Evolutionary conservation across 2,888 invertebrate genomes (phyloP).

Genomic region (Saturnia pavonia): DNA sequence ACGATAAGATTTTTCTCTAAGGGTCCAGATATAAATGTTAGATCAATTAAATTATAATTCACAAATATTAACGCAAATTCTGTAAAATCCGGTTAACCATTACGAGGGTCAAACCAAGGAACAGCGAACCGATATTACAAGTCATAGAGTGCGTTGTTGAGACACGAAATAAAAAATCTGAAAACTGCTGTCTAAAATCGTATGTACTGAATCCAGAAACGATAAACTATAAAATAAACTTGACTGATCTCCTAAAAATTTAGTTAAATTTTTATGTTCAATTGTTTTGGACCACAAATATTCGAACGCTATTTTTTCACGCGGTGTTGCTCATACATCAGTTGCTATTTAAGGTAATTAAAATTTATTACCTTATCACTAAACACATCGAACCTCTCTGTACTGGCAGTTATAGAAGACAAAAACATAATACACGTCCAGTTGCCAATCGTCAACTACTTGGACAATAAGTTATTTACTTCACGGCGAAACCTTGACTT

Average conservation of each 20-base stretch:
- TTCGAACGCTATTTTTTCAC: background rate
- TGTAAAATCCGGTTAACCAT: no score
- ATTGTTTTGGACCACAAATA: background rate
- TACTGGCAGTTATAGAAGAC: no score
- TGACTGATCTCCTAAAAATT: background rate
- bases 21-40: no score
- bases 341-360: background rate
- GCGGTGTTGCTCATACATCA: background rate
- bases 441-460: background rate
- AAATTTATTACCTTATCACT: background rate
- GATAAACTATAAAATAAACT: background rate
- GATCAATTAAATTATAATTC: no score
- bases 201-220: background rate
- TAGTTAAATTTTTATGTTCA: slow-evolving; percentile 2
- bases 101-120: no score
- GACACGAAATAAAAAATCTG: background rate
- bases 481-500: no score
- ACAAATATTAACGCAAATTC: no score
- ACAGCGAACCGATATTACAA: no score
- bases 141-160: no score
- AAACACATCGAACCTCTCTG: background rate
- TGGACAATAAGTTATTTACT: no score
- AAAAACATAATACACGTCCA: background rate
- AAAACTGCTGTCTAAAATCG: background rate
- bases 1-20: no score